Conservation (phyloP, 2,888 invertebrate species). For the Apotomis turbidana region DNA sequence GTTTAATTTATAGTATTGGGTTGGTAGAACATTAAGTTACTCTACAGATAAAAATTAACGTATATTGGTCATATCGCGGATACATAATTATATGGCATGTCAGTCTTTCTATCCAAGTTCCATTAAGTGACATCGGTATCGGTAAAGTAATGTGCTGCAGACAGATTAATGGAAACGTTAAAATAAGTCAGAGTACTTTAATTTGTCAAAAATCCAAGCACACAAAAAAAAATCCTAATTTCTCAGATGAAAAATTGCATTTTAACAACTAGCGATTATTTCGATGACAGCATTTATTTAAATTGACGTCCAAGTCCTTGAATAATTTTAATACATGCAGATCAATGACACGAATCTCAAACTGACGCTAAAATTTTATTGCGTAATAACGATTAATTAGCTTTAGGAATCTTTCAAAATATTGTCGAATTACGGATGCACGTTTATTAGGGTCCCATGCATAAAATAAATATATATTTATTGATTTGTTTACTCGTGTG, state of each 20-base stretch:
- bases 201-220: background rate
- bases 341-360: conserved; percentile 26
- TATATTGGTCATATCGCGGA: no score
- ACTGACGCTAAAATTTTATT: conserved; percentile 29
- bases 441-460: conserved; percentile 13
- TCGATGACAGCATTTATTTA: conserved; percentile 21
- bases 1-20: no score
- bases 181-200: background rate
- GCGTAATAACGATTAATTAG: conserved; percentile 31
- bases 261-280: conserved; percentile 7
- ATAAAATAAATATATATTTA: background rate
- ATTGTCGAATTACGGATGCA: conserved; percentile 37
- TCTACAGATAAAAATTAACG: no score
- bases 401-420: conserved; percentile 29
- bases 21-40: no score
- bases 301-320: conserved; percentile 28
- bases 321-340: conserved; percentile 21
- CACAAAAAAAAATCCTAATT: background rate
- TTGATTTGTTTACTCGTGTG: background rate
- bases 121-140: no score
- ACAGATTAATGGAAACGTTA: no score
- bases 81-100: no score
- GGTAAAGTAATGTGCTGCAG: no score
- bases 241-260: conserved; percentile 8
- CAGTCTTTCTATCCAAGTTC: no score